Percentiles rank a stretch among this genome's conserved stretches.
phyloP scores from a whole-genome alignment of 2,888 invertebrate genomes.

The Zootermopsis nevadensis region DNA sequence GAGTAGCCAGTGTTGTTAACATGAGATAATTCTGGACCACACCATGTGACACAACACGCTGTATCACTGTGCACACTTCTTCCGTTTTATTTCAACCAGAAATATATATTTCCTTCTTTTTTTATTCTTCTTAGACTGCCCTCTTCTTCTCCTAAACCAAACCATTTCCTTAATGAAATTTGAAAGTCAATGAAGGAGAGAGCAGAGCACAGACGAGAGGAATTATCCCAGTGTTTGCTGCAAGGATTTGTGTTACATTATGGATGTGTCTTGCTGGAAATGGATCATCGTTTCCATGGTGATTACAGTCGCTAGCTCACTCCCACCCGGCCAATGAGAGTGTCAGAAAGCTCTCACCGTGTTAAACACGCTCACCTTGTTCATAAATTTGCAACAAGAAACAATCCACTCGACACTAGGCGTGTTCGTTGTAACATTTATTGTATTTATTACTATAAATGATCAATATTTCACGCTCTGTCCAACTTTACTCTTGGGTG shows the following conservation, averaged over 20 bases:
- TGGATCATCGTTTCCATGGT: constrained; percentile 38
- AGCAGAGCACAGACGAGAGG: neutral
- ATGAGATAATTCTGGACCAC: no score
- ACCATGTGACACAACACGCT: constrained; percentile 7
- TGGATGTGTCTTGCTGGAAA: constrained; percentile 42
- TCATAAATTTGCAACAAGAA: constrained; percentile 9
- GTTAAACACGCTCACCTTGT: neutral
- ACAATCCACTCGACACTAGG: no score
- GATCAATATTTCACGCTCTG: no score
- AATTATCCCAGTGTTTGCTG: constrained; percentile 41
- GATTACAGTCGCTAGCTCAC: constrained; percentile 19
- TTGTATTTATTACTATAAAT: no score
- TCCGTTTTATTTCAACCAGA: constrained; percentile 39
- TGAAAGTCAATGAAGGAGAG: constrained; percentile 49
- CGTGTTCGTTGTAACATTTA: no score
- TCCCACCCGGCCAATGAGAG: neutral
- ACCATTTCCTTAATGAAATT: constrained; percentile 51
- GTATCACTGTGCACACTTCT: neutral
- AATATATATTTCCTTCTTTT: constrained; percentile 37
- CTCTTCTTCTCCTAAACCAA: constrained; percentile 9
- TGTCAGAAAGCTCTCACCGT: neutral
- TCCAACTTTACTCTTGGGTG: no score
- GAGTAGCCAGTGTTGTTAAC: no score
- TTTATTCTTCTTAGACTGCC: neutral
- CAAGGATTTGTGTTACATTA: constrained; percentile 40